Percentiles rank a stretch among this genome's conserved stretches.
These are phyloP conservation scores for Dryas iulia DNA, from an alignment of 1,140 invertebrate genomes.

Conservation along the genomic window DNA sequence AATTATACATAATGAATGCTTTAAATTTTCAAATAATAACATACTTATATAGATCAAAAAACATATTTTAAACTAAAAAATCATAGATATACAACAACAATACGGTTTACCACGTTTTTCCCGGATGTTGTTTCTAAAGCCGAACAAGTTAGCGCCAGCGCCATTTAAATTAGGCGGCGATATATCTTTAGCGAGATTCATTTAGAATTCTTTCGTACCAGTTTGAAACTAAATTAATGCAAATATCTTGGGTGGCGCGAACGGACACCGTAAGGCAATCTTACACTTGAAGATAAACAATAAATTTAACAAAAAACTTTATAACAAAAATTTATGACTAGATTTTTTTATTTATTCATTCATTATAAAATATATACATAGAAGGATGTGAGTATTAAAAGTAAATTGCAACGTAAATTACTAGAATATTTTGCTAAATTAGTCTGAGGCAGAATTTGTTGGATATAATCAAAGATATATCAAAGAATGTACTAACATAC, in stretches of 20 bases:
- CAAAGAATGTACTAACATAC: too few relatives aligned
- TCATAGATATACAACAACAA: slow-evolving; percentile 7
- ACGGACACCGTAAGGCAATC: neutral
- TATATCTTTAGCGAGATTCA: slow-evolving; percentile 51
- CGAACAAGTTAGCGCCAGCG: slow-evolving; percentile 48
- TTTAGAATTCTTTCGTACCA: slow-evolving; percentile 52
- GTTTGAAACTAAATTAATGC: slow-evolving; percentile 53
- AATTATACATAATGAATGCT: too few relatives aligned
- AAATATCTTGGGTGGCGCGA: slow-evolving; percentile 45
- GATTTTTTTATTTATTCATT: neutral
- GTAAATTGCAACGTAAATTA: neutral
- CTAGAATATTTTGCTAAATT: too few relatives aligned
- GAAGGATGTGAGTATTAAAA: neutral
- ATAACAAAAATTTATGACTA: neutral
- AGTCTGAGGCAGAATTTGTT: too few relatives aligned
- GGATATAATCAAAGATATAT: too few relatives aligned
- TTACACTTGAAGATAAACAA: neutral
- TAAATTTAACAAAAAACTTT: neutral
- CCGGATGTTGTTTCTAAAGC: slow-evolving; percentile 52
- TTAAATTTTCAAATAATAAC: too few relatives aligned
- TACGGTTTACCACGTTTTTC: slow-evolving; percentile 33
- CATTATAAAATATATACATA: neutral
- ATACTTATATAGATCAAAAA: slow-evolving; percentile 2
- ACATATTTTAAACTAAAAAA: neutral
- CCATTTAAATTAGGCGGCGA: slow-evolving; percentile 58